Base-by-base conservation (phyloP, 2,113 vertebrate genomes). In the Herpailurus yagouaroundi region DNA sequence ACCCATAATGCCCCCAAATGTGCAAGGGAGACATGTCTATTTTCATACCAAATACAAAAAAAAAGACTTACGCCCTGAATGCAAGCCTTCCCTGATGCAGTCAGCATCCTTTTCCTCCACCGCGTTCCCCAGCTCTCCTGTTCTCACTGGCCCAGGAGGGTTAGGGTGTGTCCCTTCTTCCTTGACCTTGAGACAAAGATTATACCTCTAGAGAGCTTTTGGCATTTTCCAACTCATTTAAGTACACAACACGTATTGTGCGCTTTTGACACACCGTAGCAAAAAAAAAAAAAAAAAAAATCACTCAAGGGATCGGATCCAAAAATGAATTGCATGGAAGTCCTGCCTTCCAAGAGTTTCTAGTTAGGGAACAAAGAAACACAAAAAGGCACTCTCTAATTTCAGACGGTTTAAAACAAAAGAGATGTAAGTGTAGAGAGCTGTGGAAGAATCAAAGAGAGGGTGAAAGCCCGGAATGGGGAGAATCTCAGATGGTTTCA, bases 241-340 rank as follows among this genome's bases (percentile, higher is more conserved):
- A 27, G 7, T 64, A 7, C 66, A 76, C 23, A 91, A 29, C 25
- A 81, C 50, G 29, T 73, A 80, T 41, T 29, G 15, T 64, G 50
- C 80, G 2, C 21, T 91, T 95, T 38, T 16, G 5, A 71, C 83
- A 81, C 23, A 88, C 52, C 1, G 38, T 11, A 84, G 33, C 38
- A 36, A 10, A 93, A 97, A 91, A 79, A 52, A 45, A 8, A 91
- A 45, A 45, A 50, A 45, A 8, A 91, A 92, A 97, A 91, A 79
- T 74, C 45, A 55, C 27, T 45, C 48, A 66, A 29, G 4, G 45
- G 27, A 84, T 45, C 14, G 7, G 45, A 9, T 1, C 23, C 19
- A 94, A 55, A 79, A 96, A 77, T 55, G 4, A 50, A 93, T 79
- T 66, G 12, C 74, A 23, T 18, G 19, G 14, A 94, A 68, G 31